Conservation (phyloP, 2,888 invertebrate species). For the Mimumesa dahlbomi region DNA sequence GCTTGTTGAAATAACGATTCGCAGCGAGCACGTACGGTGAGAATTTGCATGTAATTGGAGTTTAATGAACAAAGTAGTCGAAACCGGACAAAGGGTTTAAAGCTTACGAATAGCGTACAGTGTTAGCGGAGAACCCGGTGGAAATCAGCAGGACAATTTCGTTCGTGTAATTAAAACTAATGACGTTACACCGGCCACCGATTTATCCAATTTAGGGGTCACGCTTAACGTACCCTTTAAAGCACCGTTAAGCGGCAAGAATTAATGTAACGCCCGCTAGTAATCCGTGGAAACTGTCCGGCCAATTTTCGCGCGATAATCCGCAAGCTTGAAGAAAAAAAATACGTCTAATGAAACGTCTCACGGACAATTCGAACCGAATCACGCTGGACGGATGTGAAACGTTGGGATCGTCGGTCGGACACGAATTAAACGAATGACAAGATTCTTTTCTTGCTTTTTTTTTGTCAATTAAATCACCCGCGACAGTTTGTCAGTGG, state of each 20-base stretch:
- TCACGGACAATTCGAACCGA: no score
- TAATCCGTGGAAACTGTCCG: neutral
- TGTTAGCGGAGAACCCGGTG: neutral
- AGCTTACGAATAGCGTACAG: no score
- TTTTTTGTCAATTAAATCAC: no score
- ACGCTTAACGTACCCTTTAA: slow-evolving; percentile 9
- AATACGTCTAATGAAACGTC: no score
- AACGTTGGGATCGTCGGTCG: no score
- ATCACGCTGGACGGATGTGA: no score
- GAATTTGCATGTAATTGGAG: slow-evolving; percentile 48
- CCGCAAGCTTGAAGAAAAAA: neutral
- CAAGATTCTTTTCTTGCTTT: no score
- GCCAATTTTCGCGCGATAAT: slow-evolving; percentile 7
- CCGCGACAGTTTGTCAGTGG: no score
- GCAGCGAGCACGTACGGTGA: neutral
- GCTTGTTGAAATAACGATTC: no score
- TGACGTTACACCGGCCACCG: slow-evolving; percentile 8
- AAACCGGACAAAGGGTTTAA: slow-evolving; percentile 29
- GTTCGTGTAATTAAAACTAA: slow-evolving; percentile 30
- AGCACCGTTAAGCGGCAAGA: slow-evolving; percentile 9
- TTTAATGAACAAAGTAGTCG: slow-evolving; percentile 17
- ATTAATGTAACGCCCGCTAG: neutral
- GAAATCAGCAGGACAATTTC: slow-evolving; percentile 15
- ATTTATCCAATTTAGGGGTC: slow-evolving; percentile 12
- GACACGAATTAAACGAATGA: no score